phyloP scores from a whole-genome alignment of 64 coral and sea anemone species.

The Acropora tenuis region DNA sequence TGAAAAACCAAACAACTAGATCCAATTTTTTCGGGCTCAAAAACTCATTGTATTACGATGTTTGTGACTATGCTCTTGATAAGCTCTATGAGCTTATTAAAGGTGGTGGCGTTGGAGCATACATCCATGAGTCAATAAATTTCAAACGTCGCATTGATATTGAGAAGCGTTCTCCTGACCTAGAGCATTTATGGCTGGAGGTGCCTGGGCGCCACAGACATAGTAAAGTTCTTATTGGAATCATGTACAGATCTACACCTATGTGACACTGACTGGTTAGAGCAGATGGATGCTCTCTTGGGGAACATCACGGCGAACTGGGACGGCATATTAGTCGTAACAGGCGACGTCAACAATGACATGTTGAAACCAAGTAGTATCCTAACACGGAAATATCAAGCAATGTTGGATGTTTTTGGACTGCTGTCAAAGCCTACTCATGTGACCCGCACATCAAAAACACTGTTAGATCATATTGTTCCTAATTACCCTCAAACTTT shows the following conservation, averaged over 20 bases:
- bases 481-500: constrained; percentile 48
- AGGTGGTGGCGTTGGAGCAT: too few relatives aligned
- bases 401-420: constrained; percentile 43
- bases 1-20: too few relatives aligned
- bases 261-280: background rate
- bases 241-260: constrained; percentile 4
- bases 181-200: too few relatives aligned
- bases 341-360: constrained; percentile 7
- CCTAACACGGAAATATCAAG: constrained; percentile 31
- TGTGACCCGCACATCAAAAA: constrained; percentile 36
- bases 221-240: too few relatives aligned
- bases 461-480: constrained; percentile 70
- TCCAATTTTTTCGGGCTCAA: too few relatives aligned
- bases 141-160: too few relatives aligned
- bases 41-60: too few relatives aligned
- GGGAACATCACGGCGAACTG: background rate
- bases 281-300: background rate
- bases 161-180: too few relatives aligned
- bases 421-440: constrained; percentile 48
- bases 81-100: too few relatives aligned
- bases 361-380: background rate
- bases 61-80: background rate
- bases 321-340: constrained; percentile 18
- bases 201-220: too few relatives aligned
- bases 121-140: too few relatives aligned